A percentile compares a stretch with the other conserved stretches of the same genome.
phyloP scores from a whole-genome alignment of 2,888 invertebrate genomes.

The Dasypolia templi region DNA sequence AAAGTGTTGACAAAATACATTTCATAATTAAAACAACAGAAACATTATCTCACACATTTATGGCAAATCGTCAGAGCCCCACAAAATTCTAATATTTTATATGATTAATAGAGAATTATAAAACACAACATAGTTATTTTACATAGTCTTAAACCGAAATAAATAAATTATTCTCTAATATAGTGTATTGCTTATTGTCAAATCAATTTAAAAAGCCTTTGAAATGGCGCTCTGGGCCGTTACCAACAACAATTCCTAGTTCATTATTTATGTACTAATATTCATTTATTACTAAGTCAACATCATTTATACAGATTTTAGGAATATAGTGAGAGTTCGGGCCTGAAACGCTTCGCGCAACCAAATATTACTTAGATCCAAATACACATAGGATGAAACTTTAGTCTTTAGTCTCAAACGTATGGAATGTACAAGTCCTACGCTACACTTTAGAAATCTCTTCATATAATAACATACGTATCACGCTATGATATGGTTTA shows the following conservation, averaged over 20 bases:
- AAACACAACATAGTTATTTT: constrained; percentile 89
- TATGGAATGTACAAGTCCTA: constrained; percentile 73
- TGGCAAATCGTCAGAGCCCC: constrained; percentile 87
- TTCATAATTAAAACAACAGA: constrained; percentile 86
- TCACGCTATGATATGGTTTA: constrained; percentile 83
- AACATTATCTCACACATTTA: constrained; percentile 88
- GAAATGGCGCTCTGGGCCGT: constrained; percentile 67
- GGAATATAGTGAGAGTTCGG: constrained; percentile 69
- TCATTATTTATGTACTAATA: constrained; percentile 82
- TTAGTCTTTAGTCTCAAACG: constrained; percentile 65
- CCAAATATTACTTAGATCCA: constrained; percentile 46
- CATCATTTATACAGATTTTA: constrained; percentile 74
- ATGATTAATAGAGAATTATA: constrained; percentile 85
- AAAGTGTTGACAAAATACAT: constrained; percentile 73
- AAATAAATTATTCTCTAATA: constrained; percentile 88
- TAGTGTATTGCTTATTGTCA: constrained; percentile 88
- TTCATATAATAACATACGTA: constrained; percentile 74
- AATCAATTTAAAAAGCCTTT: constrained; percentile 84
- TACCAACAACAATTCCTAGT: constrained; percentile 78
- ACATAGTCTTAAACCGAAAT: constrained; percentile 89
- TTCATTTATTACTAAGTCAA: constrained; percentile 74
- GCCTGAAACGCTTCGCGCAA: constrained; percentile 62
- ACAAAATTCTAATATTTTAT: constrained; percentile 81
- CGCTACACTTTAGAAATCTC: constrained; percentile 70
- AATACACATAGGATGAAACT: constrained; percentile 53